A percentile compares a stretch with the other conserved stretches of the same genome.
phyloP scores from a whole-genome alignment of 2,888 invertebrate species.

The Stenodema calcarata region DNA sequence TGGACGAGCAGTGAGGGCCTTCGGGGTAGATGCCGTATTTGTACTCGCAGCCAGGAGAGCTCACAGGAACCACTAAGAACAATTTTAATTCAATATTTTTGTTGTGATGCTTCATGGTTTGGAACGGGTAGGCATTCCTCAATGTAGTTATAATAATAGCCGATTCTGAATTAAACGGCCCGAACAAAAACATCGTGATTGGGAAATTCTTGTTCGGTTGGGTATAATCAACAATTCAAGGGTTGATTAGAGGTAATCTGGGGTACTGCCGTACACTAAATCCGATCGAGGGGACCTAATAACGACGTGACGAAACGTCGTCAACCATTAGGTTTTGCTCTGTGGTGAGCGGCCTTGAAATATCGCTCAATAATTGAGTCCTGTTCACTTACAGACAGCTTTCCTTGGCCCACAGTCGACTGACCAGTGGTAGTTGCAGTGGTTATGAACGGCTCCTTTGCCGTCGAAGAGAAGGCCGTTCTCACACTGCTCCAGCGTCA shows the following conservation, averaged over 20 bases:
- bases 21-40: constrained; percentile 89
- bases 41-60: constrained; percentile 83
- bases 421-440: constrained; percentile 95
- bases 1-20: constrained; percentile 79
- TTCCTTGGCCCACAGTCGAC: constrained; percentile 83
- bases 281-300: neutral
- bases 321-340: neutral
- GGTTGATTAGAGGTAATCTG: too few relatives aligned
- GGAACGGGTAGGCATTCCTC: too few relatives aligned
- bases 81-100: too few relatives aligned
- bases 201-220: too few relatives aligned
- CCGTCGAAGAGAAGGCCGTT: constrained; percentile 91
- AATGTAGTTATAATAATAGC: too few relatives aligned
- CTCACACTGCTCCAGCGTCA: constrained; percentile 88
- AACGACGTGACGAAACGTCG: neutral
- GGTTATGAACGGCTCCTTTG: constrained; percentile 86
- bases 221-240: too few relatives aligned
- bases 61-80: constrained; percentile 75
- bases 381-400: constrained; percentile 73
- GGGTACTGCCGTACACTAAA: neutral
- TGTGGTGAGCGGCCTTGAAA: too few relatives aligned
- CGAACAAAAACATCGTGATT: too few relatives aligned
- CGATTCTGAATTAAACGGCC: too few relatives aligned
- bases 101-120: too few relatives aligned
- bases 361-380: neutral